Evolutionary conservation across 2,113 vertebrate species (phyloP), one percentile per base, ranked within the genome.

Genomic region (Anas platyrhynchos): DNA sequence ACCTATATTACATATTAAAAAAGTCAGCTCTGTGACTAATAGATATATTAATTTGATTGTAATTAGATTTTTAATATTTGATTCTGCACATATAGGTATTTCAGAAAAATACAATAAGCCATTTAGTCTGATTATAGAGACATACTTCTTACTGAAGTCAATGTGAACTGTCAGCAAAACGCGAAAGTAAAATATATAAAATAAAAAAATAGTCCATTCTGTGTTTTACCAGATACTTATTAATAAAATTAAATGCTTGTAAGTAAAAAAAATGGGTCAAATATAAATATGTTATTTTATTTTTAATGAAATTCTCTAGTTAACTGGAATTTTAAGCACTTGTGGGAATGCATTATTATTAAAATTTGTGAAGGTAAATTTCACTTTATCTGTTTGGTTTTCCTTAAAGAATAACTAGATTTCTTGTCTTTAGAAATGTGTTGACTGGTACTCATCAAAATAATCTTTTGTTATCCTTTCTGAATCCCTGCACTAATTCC

Each of bases 401-500:
- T 87, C 34, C 83, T 86, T 84, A 86, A 44, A 80, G 88, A 89
- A 58, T 63, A 27, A n/a, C n/a, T 56, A 72, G 61, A 67, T 93
- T 95, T 94, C 41, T 80, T 32, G 22, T 75, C 22, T 69, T 75
- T 43, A 63, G 61, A 95, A 86, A 26, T 86, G 41, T 72, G 85
- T 94, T 92, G 48, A 72, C 55, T 83, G 7, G 54, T 79, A 79
- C 34, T 81, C 54, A 63, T 58, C 26, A 76, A 85, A 69, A 50
- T 10, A 88, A 50, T 78, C n/a, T 92, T 79, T 94, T 68, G 83
- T 78, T 88, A 88, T 74, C 26, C 63, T 80, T 93, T 80, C 69
- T 94, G 78, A 84, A 76, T 96, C 63, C n/a, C 34, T 54, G 16
- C 46, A 46, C 66, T 93, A 94, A 93, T 86, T 89, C 71, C 88